These are phyloP conservation scores for Glareola pratincola DNA, from an alignment of 2,113 vertebrate species.

Conservation along the genomic window DNA sequence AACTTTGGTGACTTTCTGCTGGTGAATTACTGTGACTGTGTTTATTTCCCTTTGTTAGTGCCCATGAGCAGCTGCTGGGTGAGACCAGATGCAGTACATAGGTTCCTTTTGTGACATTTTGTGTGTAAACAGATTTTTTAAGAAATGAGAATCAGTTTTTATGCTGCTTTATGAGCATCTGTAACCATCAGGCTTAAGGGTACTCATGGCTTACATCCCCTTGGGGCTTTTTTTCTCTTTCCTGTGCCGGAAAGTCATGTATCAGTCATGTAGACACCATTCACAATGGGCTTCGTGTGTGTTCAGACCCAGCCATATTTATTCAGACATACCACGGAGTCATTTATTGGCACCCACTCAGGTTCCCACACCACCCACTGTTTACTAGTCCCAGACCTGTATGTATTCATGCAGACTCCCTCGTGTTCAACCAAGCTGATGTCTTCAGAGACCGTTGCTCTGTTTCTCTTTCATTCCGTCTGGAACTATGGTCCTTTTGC, in stretches of 20 bases:
- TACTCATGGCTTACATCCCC: not conserved
- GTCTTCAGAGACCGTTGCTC: not conserved
- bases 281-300: not conserved
- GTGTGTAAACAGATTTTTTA: not conserved
- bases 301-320: not conserved
- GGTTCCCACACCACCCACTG: not conserved
- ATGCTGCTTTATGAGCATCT: not conserved
- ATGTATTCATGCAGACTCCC: not conserved
- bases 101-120: not conserved
- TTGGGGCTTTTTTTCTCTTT: not conserved
- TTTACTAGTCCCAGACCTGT: not conserved
- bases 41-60: not conserved
- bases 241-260: not conserved
- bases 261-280: not conserved
- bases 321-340: not conserved
- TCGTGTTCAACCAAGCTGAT: not conserved
- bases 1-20: not conserved
- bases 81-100: not conserved
- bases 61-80: not conserved
- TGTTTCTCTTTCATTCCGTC: not conserved
- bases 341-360: not conserved
- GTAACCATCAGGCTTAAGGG: not conserved
- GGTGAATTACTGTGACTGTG: not conserved
- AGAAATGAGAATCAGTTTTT: not conserved
- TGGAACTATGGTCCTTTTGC: not conserved